Percentiles rank a stretch among this genome's conserved stretches.
Evolutionary conservation across 2,888 invertebrate genomes (phyloP).

Genomic region (Drosophila paramelanica): DNA sequence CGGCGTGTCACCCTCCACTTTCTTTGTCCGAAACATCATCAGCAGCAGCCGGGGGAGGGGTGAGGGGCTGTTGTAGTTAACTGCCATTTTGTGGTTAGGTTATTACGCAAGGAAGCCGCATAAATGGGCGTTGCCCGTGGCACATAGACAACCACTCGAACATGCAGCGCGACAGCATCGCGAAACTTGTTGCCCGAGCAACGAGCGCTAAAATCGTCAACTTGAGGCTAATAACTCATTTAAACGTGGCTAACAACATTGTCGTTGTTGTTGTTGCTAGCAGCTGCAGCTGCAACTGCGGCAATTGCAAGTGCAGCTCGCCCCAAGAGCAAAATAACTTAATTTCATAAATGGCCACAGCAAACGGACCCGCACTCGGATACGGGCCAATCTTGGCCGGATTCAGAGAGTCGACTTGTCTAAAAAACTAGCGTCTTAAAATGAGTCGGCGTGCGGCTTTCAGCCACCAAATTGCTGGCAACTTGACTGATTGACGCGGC

Average conservation of each 20-base stretch:
- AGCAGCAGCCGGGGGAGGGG: background rate
- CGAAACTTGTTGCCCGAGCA: slow-evolving; percentile 53
- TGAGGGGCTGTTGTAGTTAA: background rate
- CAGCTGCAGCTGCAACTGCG: slow-evolving; percentile 37
- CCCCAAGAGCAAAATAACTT: slow-evolving; percentile 84
- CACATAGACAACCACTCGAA: slow-evolving; percentile 38
- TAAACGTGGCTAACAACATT: slow-evolving; percentile 67
- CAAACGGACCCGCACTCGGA: slow-evolving; percentile 22
- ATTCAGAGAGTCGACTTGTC: slow-evolving; percentile 41
- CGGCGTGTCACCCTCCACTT: slow-evolving; percentile 9
- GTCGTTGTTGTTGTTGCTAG: slow-evolving; percentile 21
- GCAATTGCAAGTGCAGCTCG: slow-evolving; percentile 45
- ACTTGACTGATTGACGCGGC: slow-evolving; percentile 69
- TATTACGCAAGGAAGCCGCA: slow-evolving; percentile 47
- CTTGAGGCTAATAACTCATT: slow-evolving; percentile 78
- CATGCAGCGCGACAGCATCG: slow-evolving; percentile 9
- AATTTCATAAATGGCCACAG: slow-evolving; percentile 83
- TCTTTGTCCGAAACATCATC: background rate
- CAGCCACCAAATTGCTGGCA: slow-evolving; percentile 70
- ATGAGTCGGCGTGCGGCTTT: slow-evolving; percentile 47
- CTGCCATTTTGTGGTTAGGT: slow-evolving; percentile 46
- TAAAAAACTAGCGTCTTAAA: slow-evolving; percentile 4
- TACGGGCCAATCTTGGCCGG: slow-evolving; percentile 15
- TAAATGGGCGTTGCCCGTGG: slow-evolving; percentile 66
- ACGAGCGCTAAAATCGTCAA: slow-evolving; percentile 67